Evolutionary conservation across 2,113 vertebrate species (phyloP).

Genomic region (Lepus americanus): DNA sequence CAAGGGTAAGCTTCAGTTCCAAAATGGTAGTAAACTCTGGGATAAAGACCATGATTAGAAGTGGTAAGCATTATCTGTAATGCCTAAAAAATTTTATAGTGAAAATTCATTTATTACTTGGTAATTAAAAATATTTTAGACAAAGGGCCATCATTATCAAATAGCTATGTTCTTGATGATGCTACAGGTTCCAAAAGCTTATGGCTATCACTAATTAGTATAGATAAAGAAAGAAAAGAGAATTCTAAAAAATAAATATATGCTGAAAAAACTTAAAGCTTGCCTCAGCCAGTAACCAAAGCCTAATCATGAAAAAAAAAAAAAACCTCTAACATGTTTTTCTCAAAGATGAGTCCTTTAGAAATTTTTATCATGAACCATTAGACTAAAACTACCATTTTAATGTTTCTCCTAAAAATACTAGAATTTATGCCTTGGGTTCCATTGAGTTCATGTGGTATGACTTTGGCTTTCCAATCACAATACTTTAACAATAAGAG

Average conservation of each 20-base stretch:
- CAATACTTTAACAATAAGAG: not conserved
- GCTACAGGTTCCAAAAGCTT: not conserved
- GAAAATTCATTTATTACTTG: not conserved
- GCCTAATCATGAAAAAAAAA: not conserved
- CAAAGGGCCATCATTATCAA: not conserved
- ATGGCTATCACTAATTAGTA: not conserved
- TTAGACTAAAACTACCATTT: not conserved
- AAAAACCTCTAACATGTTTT: not conserved
- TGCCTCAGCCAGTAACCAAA: not conserved
- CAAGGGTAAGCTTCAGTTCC: not conserved
- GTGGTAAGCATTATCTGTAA: not conserved
- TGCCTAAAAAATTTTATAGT: not conserved
- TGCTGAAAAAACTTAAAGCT: not conserved
- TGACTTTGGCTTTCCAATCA: not conserved
- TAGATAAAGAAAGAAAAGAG: not conserved
- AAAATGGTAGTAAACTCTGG: not conserved
- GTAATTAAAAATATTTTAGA: constrained; percentile 13
- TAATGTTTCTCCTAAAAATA: not conserved
- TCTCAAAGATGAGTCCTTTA: not conserved
- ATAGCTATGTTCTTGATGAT: not conserved
- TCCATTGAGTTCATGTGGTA: not conserved
- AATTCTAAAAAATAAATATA: not conserved
- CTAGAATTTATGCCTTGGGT: too few relatives aligned
- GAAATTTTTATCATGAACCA: not conserved
- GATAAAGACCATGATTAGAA: not conserved